Conservation (phyloP, 2,888 invertebrate species). For the Allygus modestus region DNA sequence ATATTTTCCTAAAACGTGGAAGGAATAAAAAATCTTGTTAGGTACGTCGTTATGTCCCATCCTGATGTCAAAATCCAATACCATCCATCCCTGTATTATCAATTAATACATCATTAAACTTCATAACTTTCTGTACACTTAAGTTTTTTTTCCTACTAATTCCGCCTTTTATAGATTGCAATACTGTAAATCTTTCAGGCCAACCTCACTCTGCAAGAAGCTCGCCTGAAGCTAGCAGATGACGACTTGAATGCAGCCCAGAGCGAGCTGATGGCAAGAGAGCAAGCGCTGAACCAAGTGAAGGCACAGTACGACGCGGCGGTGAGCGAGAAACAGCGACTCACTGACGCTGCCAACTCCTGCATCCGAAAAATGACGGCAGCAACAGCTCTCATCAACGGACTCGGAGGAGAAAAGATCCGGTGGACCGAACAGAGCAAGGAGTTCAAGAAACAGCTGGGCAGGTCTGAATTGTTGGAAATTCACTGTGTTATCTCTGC, state of each 20-base stretch:
- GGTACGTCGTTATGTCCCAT: no score
- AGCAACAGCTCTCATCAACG: slow-evolving; percentile 96
- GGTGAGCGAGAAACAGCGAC: slow-evolving; percentile 92
- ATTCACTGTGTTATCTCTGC: not conserved
- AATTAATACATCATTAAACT: no score
- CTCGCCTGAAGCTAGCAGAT: slow-evolving; percentile 92
- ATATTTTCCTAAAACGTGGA: no score
- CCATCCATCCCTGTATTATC: no score
- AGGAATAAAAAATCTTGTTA: no score
- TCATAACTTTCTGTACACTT: no score
- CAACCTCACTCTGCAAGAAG: slow-evolving; percentile 94
- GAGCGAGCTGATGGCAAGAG: slow-evolving; percentile 92
- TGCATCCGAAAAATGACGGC: slow-evolving; percentile 98
- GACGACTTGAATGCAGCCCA: slow-evolving; percentile 93
- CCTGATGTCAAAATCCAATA: no score
- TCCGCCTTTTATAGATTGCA: no score
- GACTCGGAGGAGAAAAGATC: slow-evolving; percentile 93
- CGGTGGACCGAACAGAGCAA: slow-evolving; percentile 98
- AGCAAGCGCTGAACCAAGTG: slow-evolving; percentile 91
- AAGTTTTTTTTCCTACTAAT: no score
- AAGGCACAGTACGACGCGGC: slow-evolving; percentile 96
- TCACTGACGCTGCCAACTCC: slow-evolving; percentile 95
- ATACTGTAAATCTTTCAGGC: slow-evolving; percentile 75
- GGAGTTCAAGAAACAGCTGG: slow-evolving; percentile 93
- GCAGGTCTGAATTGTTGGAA: slow-evolving; percentile 73